Evolutionary conservation across 2,888 invertebrate genomes (phyloP).

Genomic region (Idaea biselata): DNA sequence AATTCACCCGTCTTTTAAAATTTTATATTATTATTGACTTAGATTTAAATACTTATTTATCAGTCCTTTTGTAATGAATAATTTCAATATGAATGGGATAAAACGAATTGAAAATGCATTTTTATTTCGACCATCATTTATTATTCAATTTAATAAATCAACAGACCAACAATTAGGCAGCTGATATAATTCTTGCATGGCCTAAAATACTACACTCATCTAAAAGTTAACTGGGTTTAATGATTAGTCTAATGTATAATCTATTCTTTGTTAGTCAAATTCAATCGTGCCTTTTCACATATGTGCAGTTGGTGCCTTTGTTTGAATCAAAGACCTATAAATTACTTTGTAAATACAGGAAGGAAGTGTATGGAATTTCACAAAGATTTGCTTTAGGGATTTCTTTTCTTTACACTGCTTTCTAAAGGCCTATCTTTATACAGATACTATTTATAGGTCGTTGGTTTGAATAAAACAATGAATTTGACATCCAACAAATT

Average conservation of each 20-base stretch:
- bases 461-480: not conserved
- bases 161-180: conserved; percentile 34
- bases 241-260: not conserved
- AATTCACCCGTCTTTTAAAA: conserved; percentile 80
- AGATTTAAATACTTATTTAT: conserved; percentile 80
- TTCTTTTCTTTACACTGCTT: no score
- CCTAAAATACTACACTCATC: conserved; percentile 4
- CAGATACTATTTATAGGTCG: no score
- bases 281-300: not conserved
- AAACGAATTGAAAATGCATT: conserved; percentile 47
- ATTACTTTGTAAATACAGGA: no score
- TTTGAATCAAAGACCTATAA: not conserved
- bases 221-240: not conserved
- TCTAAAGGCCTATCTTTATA: no score
- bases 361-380: no score
- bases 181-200: conserved; percentile 8
- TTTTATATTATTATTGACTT: conserved; percentile 80
- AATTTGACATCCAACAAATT: not conserved
- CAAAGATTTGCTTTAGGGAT: no score
- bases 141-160: conserved; percentile 45
- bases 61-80: conserved; percentile 72
- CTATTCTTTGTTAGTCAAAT: not conserved
- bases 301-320: not conserved
- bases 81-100: conserved; percentile 75
- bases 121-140: conserved; percentile 59